phyloP scores from a whole-genome alignment of 2,888 invertebrate genomes.

The Drosophila antonietae region DNA sequence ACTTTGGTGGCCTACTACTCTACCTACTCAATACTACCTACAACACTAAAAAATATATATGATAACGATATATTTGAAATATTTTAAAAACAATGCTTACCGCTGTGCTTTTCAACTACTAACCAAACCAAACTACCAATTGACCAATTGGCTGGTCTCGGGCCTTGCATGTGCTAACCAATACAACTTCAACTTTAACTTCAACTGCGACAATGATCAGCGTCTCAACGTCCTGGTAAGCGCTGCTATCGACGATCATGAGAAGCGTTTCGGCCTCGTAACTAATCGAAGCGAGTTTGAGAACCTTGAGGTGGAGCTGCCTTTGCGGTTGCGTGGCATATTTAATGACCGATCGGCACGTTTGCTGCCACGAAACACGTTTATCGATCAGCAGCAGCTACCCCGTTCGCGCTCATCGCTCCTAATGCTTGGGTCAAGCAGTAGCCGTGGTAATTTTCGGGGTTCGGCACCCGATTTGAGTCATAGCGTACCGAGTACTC shows the following conservation, averaged over 20 bases:
- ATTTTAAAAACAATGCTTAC: conserved; percentile 58
- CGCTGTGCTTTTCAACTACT: conserved; percentile 73
- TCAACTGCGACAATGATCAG: conserved; percentile 37
- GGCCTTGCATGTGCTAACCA: conserved; percentile 71
- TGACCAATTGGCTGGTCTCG: conserved; percentile 41
- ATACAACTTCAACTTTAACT: conserved; percentile 83
- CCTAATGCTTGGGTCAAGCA: conserved; percentile 82
- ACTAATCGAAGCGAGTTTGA: conserved; percentile 73
- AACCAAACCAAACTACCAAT: conserved; percentile 50
- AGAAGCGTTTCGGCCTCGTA: conserved; percentile 62
- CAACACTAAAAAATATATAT: conserved; percentile 55
- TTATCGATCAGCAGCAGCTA: conserved; percentile 85
- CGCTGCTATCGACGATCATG: conserved; percentile 67
- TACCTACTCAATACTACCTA: conserved; percentile 69
- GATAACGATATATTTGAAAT: conserved; percentile 23
- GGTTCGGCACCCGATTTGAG: conserved; percentile 84
- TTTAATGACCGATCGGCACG: conserved; percentile 74
- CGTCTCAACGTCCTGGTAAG: conserved; percentile 74
- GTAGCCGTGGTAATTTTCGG: conserved; percentile 71
- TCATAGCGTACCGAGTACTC: conserved; percentile 83
- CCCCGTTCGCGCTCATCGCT: conserved; percentile 86
- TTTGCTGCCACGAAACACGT: conserved; percentile 81
- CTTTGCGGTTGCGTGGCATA: conserved; percentile 80
- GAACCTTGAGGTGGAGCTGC: conserved; percentile 82
- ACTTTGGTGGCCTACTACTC: conserved; percentile 78